Conservation (phyloP, 2,797 vertebrate species). For the Melanotaenia pygmaea region DNA sequence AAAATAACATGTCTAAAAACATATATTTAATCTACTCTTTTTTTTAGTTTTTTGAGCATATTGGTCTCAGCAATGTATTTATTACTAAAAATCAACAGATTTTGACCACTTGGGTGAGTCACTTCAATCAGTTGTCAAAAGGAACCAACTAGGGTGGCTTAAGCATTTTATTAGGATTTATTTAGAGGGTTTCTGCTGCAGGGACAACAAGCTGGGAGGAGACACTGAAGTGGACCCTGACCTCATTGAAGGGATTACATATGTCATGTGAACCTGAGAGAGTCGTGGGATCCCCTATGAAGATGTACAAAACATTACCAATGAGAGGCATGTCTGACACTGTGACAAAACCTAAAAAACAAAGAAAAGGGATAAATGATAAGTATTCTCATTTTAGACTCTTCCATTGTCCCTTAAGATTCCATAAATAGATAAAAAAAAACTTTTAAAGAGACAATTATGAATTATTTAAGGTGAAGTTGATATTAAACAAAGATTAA, state of each 20-base stretch:
- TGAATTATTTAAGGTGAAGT: background rate
- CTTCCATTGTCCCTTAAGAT: background rate
- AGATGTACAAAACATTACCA: background rate
- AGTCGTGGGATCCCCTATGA: background rate
- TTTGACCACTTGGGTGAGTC: background rate
- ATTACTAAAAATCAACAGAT: background rate
- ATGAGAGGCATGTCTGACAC: background rate
- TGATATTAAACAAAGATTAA: background rate
- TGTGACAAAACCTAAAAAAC: background rate
- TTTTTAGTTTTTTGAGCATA: background rate
- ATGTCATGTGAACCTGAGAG: too few species aligned
- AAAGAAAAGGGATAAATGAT: background rate
- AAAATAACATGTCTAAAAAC: slow-evolving; percentile 24
- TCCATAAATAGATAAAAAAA: background rate
- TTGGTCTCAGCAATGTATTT: background rate
- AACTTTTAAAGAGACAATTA: background rate
- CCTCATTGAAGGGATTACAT: too few species aligned
- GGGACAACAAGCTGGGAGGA: background rate
- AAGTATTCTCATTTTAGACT: background rate
- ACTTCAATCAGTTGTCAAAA: background rate
- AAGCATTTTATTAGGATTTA: background rate
- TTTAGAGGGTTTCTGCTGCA: background rate
- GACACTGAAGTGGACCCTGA: background rate
- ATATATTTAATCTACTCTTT: too few species aligned
- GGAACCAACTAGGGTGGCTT: background rate